Evolutionary conservation across 2,888 invertebrate species (phyloP).

Genomic region (Drosophila hamatofila): DNA sequence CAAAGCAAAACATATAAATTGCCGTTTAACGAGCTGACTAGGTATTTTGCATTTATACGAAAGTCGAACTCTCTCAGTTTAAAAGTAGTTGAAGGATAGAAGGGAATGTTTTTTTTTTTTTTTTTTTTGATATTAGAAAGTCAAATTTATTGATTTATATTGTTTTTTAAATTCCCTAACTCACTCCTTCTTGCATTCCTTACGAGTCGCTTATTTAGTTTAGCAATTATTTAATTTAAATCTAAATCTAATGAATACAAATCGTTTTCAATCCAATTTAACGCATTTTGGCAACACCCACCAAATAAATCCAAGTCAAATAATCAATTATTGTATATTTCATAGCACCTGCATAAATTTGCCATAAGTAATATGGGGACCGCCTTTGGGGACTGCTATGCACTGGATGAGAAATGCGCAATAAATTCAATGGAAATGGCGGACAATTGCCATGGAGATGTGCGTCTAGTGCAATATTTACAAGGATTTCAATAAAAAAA

Average conservation of each 20-base stretch:
- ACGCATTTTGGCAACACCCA: constrained; percentile 26
- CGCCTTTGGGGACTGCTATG: constrained; percentile 25
- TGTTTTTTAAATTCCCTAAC: background rate
- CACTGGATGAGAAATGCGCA: constrained; percentile 38
- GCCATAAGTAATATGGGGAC: constrained; percentile 30
- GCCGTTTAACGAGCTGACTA: constrained; percentile 9
- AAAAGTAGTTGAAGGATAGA: constrained; percentile 1
- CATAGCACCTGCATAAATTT: constrained; percentile 46
- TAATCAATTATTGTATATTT: constrained; percentile 31
- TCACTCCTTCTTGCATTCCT: background rate
- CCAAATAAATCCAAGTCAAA: constrained; percentile 26
- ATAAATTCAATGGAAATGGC: constrained; percentile 48
- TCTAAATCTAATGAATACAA: constrained; percentile 28
- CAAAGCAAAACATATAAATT: constrained; percentile 38
- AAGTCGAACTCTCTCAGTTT: too few relatives aligned
- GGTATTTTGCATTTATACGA: background rate
- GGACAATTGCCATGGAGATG: constrained; percentile 25
- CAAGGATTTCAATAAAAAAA: constrained; percentile 65
- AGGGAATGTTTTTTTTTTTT: background rate
- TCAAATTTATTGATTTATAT: background rate
- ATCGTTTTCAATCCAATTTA: constrained; percentile 25
- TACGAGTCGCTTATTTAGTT: background rate
- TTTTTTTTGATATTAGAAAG: constrained; percentile 2
- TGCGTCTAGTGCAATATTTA: constrained; percentile 55
- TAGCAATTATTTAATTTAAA: background rate